A percentile compares a stretch with the other conserved stretches of the same genome.
Conservation (phyloP, 2,113 vertebrate genomes). For the Sakesphorus luctuosus region DNA sequence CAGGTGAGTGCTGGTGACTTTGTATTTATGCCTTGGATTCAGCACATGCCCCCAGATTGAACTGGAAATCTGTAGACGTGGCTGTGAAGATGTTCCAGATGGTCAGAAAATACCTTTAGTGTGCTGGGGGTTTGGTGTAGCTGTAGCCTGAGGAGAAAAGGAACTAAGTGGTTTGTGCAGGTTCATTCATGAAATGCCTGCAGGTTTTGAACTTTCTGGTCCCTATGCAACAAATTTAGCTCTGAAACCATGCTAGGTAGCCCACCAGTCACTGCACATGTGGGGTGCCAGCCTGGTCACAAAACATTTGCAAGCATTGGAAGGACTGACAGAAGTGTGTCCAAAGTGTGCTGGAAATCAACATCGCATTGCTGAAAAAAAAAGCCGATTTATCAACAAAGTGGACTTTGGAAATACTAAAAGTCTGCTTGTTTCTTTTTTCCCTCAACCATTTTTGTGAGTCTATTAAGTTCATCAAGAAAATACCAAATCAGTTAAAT, state of each 20-base stretch:
- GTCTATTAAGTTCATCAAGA: not conserved
- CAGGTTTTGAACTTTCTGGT: not conserved
- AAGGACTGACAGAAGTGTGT: not conserved
- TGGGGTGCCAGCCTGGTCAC: not conserved
- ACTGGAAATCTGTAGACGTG: not conserved
- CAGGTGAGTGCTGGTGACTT: not conserved
- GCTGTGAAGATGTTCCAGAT: not conserved
- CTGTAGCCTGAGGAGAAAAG: not conserved
- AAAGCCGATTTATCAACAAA: not conserved
- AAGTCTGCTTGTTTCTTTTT: not conserved
- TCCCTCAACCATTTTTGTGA: fast-evolving
- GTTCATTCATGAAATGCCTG: not conserved
- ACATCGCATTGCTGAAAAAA: not conserved
- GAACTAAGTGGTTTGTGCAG: not conserved
- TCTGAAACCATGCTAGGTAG: not conserved
- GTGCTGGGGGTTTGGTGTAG: not conserved
- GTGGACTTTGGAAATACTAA: not conserved
- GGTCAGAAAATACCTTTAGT: not conserved
- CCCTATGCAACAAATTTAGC: not conserved
- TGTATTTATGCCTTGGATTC: not conserved
- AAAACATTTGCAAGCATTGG: not conserved
- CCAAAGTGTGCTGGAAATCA: not conserved
- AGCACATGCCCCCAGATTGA: not conserved
- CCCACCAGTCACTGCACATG: not conserved
- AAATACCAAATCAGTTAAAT: not conserved